phyloP scores from a whole-genome alignment of 2,888 invertebrate genomes.

The Timema podura region DNA sequence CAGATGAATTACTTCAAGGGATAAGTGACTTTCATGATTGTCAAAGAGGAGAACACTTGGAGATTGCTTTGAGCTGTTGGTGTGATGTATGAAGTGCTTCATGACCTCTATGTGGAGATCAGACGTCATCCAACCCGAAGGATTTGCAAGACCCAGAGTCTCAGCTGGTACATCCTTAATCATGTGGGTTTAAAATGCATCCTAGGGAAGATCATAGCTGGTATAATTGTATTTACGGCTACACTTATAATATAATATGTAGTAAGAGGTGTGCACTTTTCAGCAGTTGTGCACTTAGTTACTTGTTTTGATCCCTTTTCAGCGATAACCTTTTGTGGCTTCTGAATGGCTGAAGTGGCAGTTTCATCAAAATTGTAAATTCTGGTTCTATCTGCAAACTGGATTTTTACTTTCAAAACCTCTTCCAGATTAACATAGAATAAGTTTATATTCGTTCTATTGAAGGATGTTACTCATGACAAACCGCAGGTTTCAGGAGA shows the following conservation, averaged over 20 bases:
- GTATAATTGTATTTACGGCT: slow-evolving; percentile 37
- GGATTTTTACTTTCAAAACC: slow-evolving; percentile 31
- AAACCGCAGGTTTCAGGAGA: slow-evolving; percentile 18
- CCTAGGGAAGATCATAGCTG: slow-evolving; percentile 41
- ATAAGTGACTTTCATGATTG: slow-evolving; percentile 39
- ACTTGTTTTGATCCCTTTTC: slow-evolving; percentile 33
- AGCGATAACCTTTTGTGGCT: slow-evolving; percentile 32
- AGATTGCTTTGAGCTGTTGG: slow-evolving; percentile 35
- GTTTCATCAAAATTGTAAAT: slow-evolving; percentile 35
- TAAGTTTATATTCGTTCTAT: slow-evolving; percentile 29
- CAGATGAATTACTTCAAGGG: slow-evolving; percentile 36
- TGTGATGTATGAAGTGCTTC: slow-evolving; percentile 40
- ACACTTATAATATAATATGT: slow-evolving; percentile 39
- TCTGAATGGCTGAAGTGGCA: slow-evolving; percentile 34
- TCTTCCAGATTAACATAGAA: slow-evolving; percentile 37
- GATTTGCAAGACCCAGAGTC: slow-evolving; percentile 39
- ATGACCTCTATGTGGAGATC: slow-evolving; percentile 40
- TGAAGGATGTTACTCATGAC: slow-evolving; percentile 30
- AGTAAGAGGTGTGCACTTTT: slow-evolving; percentile 40
- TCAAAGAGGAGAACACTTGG: slow-evolving; percentile 39
- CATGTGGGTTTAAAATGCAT: slow-evolving; percentile 39
- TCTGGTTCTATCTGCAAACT: slow-evolving; percentile 32
- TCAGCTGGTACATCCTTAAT: slow-evolving; percentile 40
- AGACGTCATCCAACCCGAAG: slow-evolving; percentile 42
- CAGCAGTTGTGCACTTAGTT: slow-evolving; percentile 39